Conservation (phyloP, 2,113 vertebrate species). For the Vimba vimba region DNA sequence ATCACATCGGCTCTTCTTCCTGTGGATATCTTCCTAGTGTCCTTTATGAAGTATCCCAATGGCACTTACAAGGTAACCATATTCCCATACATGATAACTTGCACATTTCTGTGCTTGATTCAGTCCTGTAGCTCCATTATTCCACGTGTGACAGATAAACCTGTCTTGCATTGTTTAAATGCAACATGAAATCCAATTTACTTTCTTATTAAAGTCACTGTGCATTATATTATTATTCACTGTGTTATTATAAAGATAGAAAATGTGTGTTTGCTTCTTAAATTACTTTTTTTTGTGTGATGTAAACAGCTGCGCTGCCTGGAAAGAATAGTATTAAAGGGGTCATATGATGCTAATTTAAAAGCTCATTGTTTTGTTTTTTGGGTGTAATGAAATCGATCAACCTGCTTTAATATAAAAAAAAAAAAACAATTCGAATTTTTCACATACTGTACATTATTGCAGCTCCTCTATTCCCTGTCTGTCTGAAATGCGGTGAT, state of each 20-base stretch:
- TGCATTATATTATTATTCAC: too few relatives aligned
- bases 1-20: conserved; percentile 94
- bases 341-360: too few relatives aligned
- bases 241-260: background rate
- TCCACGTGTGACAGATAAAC: background rate
- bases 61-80: conserved; percentile 94
- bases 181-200: background rate
- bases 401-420: too few relatives aligned
- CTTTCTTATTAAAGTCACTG: background rate
- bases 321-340: background rate
- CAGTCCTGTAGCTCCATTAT: background rate
- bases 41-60: conserved; percentile 94
- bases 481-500: too few relatives aligned
- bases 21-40: conserved; percentile 98
- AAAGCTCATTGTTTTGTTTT: too few relatives aligned
- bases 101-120: background rate
- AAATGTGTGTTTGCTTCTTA: background rate
- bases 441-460: too few relatives aligned
- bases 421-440: too few relatives aligned
- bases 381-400: too few relatives aligned
- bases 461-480: too few relatives aligned
- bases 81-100: background rate
- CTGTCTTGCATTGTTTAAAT: background rate
- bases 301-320: background rate
- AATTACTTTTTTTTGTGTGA: background rate